Evolutionary conservation across 2,888 invertebrate species (phyloP), one percentile per base, ranked within the genome.

Genomic region (Papilio elwesi): DNA sequence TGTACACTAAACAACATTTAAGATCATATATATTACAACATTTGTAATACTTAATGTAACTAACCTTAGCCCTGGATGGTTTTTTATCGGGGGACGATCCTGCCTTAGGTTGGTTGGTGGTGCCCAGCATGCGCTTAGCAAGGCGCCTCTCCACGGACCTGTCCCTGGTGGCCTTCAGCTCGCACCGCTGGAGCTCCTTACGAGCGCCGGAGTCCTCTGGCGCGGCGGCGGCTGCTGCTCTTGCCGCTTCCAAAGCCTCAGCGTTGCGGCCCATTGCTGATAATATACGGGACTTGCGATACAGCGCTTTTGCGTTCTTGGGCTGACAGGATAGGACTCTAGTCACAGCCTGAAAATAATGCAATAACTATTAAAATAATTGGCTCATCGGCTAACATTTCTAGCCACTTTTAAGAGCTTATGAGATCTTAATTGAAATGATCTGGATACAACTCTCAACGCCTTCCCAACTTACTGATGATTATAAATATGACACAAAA

Each of bases 261-360:
- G 95, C 88, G 62, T 96, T 95, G 71, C 97, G 96, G 0, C 93
- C 93, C 92, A 92, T 92, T 0, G 90, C 89, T 1, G 90, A 86
- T 0, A 94, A 81, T 38, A 94, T 93, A 67, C 91, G 90, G 0
- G 92, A 86, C 73, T 98, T 98, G 82, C 98, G 95, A 86, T 96
- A 98, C 13, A 98, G 91, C 0, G 98, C 98, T 89, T 99, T 99
- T 0, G 98, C 96, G 92, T 99, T 98, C 74, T 96, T 92, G 0
- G 98, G 98, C 85, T 98, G 97, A 82, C 97, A 96, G 75, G 95
- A 94, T 13, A 98, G 91, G 3, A 98, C 98, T 83, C 96, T 95
- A 68, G 97, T 97, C 47, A 98, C 96, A 10, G 98, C 97, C 87
- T 96, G 95, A 0, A 76, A 64, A 16, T 16, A 49, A 57, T 57